Conservation (phyloP, 37 sponge, comb jelly and placozoan genomes). For the Theonella swinhoei region DNA sequence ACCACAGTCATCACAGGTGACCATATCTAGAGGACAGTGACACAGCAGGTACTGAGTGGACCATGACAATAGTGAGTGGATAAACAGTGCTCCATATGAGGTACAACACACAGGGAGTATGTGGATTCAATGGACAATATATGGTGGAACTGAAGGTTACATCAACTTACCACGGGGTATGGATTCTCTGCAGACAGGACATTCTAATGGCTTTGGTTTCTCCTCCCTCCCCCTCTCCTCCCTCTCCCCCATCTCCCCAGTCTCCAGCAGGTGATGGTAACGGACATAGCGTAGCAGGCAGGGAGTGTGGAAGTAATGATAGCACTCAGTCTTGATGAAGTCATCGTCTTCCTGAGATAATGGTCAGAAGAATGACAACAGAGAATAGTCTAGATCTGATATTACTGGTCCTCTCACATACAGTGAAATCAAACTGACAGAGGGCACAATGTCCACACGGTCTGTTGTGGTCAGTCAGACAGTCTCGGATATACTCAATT, state of each 20-base stretch:
- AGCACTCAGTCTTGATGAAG: conserved; percentile 62
- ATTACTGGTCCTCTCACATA: too few relatives aligned
- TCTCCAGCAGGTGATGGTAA: conserved; percentile 13
- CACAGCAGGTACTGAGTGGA: neutral
- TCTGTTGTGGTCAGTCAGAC: conserved; percentile 70
- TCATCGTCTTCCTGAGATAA: conserved; percentile 51
- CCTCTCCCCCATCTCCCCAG: neutral
- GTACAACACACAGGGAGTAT: too few relatives aligned
- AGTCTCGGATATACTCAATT: conserved; percentile 58
- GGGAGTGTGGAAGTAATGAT: conserved; percentile 69
- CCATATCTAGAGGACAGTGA: neutral
- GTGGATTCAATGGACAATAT: too few relatives aligned
- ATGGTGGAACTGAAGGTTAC: too few relatives aligned
- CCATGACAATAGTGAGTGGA: too few relatives aligned
- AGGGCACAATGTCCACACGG: conserved; percentile 75
- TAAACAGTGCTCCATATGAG: too few relatives aligned
- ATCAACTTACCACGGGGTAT: neutral
- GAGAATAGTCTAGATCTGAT: neutral
- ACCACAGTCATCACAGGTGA: too few relatives aligned
- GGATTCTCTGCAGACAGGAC: conserved; percentile 64
- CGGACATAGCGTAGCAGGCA: conserved; percentile 58
- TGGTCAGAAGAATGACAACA: neutral
- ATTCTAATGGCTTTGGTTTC: conserved; percentile 28
- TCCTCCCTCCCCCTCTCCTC: neutral
- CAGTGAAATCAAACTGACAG: conserved; percentile 59